Conservation (phyloP, 2,888 invertebrate genomes). For the Drosophila incognita region DNA sequence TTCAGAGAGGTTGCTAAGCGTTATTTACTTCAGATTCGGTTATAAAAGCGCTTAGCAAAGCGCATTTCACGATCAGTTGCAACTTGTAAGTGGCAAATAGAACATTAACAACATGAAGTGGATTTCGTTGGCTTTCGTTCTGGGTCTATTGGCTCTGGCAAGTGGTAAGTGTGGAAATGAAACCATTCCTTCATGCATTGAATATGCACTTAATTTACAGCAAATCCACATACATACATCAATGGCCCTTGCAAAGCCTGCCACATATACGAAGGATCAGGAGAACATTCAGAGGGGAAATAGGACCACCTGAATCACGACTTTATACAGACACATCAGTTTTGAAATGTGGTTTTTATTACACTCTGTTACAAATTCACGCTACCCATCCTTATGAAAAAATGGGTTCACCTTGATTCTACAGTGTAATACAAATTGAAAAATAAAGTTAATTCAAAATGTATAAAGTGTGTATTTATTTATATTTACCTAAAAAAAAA, state of each 20-base stretch:
- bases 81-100: not conserved
- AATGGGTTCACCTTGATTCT: not conserved
- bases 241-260: too few relatives aligned
- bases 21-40: not conserved
- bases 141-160: slow-evolving; percentile 20
- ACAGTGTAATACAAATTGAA: not conserved
- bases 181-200: not conserved
- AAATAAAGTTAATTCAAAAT: not conserved
- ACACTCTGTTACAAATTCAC: too few relatives aligned
- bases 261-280: too few relatives aligned
- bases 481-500: not conserved
- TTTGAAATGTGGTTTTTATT: not conserved
- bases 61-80: not conserved
- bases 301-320: too few relatives aligned
- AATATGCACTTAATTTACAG: not conserved
- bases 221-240: not conserved
- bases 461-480: not conserved
- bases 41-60: not conserved
- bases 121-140: slow-evolving; percentile 9
- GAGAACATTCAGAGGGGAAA: too few relatives aligned
- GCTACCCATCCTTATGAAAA: not conserved
- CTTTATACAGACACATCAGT: not conserved
- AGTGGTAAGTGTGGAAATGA: slow-evolving; percentile 3
- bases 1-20: not conserved
- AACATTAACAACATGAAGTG: slow-evolving; percentile 9